A percentile compares a stretch with the other conserved stretches of the same genome.
Evolutionary conservation across 2,113 vertebrate species (phyloP).

Genomic region (human): GRCh38 chr2:2227501-2228000

Average conservation of each 20-base stretch:
- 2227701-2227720: background rate
- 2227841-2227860: background rate
- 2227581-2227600: accelerated
- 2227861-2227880: background rate
- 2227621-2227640: background rate
- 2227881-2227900: no score
- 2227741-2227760: background rate
- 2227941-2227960: background rate
- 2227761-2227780: background rate
- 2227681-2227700: background rate
- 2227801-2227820: background rate
- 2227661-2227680: background rate
- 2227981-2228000: background rate
- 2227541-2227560: background rate
- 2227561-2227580: accelerated
- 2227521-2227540: background rate
- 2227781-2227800: background rate
- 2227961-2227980: accelerated
- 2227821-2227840: background rate
- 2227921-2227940: no score
- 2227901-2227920: background rate
- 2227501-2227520: accelerated
- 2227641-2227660: background rate
- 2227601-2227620: background rate
- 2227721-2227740: background rate